Evolutionary conservation across 2,113 vertebrate species (phyloP).

Genomic region (Crotalus tigris): DNA sequence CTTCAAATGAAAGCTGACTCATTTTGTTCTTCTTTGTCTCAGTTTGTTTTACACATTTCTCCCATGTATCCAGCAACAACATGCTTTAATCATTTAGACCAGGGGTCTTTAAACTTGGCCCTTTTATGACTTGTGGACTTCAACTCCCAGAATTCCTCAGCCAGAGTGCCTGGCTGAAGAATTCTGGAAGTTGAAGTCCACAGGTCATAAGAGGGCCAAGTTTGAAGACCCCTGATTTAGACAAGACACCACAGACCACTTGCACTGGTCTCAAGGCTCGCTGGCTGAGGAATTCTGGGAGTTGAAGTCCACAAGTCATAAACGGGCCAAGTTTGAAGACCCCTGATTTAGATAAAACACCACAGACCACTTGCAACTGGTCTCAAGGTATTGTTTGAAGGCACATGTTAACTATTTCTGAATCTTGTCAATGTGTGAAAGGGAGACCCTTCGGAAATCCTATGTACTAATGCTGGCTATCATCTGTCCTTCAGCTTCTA

Average conservation of each 20-base stretch:
- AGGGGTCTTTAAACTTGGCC: neutral
- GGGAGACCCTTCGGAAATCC: neutral
- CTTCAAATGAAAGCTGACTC: constrained; percentile 42
- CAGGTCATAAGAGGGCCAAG: too few relatives aligned
- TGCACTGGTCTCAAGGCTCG: neutral
- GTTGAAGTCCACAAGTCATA: too few relatives aligned
- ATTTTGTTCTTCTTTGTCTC: constrained; percentile 13
- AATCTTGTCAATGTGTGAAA: neutral
- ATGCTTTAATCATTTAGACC: neutral
- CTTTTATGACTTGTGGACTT: too few relatives aligned
- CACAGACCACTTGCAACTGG: too few relatives aligned
- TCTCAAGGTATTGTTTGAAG: neutral
- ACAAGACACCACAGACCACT: neutral
- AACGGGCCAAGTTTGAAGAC: too few relatives aligned
- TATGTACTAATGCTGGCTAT: neutral
- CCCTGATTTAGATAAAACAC: too few relatives aligned
- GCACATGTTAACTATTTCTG: neutral
- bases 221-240: neutral
- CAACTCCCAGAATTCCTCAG: too few relatives aligned
- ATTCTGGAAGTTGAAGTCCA: too few relatives aligned
- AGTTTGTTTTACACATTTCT: neutral
- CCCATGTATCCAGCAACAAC: constrained; percentile 33
- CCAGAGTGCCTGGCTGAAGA: too few relatives aligned
- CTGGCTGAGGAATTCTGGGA: too few relatives aligned
- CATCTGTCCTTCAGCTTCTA: neutral